A percentile compares a stretch with the other conserved stretches of the same genome.
Conservation (phyloP, 2,113 vertebrate species). For the Gobio gobio region DNA sequence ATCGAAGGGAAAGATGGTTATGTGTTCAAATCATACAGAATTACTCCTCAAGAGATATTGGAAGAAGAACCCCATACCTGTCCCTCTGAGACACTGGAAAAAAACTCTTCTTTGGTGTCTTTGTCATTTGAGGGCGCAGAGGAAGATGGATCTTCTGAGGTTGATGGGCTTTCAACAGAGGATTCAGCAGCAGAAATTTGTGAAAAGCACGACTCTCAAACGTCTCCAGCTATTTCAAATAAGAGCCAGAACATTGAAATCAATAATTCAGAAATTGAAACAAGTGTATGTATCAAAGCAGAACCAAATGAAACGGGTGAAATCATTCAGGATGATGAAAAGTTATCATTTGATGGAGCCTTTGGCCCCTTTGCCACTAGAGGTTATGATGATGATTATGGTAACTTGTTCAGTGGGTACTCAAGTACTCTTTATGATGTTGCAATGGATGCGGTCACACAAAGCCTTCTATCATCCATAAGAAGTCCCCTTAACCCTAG, state of each 20-base stretch:
- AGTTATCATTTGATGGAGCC: conserved; percentile 73
- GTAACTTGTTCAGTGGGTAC: conserved; percentile 88
- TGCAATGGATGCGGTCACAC: conserved; percentile 96
- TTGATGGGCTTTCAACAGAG: conserved; percentile 62
- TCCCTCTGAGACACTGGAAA: conserved; percentile 69
- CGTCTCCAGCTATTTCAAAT: conserved; percentile 67
- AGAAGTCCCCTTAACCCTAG: conserved; percentile 85
- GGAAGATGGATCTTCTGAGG: conserved; percentile 73
- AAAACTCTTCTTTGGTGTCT: conserved; percentile 71
- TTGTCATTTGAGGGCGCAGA: conserved; percentile 72
- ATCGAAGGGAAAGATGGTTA: conserved; percentile 81
- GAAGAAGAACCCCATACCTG: conserved; percentile 61
- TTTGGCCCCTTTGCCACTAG: conserved; percentile 78
- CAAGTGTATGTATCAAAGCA: conserved; percentile 75
- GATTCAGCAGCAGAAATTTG: conserved; percentile 60
- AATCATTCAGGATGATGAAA: conserved; percentile 82
- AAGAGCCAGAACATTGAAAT: conserved; percentile 65
- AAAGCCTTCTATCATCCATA: conserved; percentile 89
- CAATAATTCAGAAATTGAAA: conserved; percentile 61
- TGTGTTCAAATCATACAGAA: conserved; percentile 79
- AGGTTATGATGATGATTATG: conserved; percentile 88
- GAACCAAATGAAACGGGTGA: conserved; percentile 79
- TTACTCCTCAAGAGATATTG: conserved; percentile 63
- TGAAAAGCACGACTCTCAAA: conserved; percentile 54
- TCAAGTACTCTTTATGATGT: conserved; percentile 93